phyloP scores from a whole-genome alignment of 35 echinoderm and acorn worm genomes.

The Stichopus chloronotus region DNA sequence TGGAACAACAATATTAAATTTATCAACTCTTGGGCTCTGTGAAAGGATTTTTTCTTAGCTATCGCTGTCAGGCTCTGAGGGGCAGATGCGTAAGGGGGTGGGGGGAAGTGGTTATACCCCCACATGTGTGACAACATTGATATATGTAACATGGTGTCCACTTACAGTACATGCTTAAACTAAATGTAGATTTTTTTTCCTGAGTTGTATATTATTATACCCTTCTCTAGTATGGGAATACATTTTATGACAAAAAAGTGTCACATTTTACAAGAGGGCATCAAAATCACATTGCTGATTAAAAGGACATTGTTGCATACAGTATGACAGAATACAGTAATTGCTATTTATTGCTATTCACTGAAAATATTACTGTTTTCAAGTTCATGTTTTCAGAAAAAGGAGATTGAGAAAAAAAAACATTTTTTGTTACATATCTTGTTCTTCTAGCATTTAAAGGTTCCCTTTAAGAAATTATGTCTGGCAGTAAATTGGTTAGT shows the following conservation, averaged over 20 bases:
- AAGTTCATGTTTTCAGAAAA: too few relatives aligned
- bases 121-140: too few relatives aligned
- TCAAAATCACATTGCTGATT: too few relatives aligned
- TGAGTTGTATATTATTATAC: background rate
- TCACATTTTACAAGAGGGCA: conserved; percentile 1
- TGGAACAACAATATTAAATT: background rate
- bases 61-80: too few relatives aligned
- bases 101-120: too few relatives aligned
- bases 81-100: too few relatives aligned
- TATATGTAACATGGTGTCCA: too few relatives aligned
- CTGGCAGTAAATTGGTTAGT: conserved; percentile 48
- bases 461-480: conserved; percentile 22
- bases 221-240: background rate
- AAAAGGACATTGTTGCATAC: background rate
- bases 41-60: conserved; percentile 1
- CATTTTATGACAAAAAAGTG: conserved; percentile 7
- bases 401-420: too few relatives aligned
- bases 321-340: conserved; percentile 12
- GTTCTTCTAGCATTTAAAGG: background rate
- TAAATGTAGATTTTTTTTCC: background rate
- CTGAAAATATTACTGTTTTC: background rate
- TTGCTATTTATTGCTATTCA: background rate
- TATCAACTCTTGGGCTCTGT: background rate
- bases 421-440: background rate
- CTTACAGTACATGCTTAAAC: too few relatives aligned